Base-by-base conservation (phyloP, 2,888 invertebrate genomes). In the Phengaris alcon region DNA sequence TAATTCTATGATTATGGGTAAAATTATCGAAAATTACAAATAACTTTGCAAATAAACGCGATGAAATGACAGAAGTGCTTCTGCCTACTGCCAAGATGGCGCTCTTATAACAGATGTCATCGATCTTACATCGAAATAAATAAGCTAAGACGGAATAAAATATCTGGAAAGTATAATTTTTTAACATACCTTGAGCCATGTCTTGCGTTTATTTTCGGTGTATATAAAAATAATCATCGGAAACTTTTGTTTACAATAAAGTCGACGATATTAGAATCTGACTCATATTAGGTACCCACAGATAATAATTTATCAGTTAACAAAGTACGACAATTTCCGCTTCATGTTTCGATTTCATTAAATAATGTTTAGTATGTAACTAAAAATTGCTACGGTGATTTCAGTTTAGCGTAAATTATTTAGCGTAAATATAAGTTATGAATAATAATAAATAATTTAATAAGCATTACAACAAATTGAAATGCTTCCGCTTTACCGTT, bases 171-270 rank as follows among this genome's bases (percentile, higher is more conserved):
- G 73, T 77, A 73, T 22, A 68, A 73, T 77, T 77, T 76, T 76
- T 79, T 69, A 74, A 87, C 91, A 84, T 85, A 92, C 92, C 91
- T 80, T 85, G 88, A 52, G 90, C 85, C 92, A 92, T 92, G 48
- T 59, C 69, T 22, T 64, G 10, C 7, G 13, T 52, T 74, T 73
- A 70, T 15, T 59, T 52, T 57, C 52, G 70, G 59, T 69, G 22
- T 75, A 15, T 2, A 48, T 51, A 44, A 15, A 55, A 72, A 76
- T 15, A 68, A 54, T 48, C 76, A 75, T 54, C 51, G 10, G 57
- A 57, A 51, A 22, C 73, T 57, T 54, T 22, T 54, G 52, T 57
- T 75, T 74, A 68, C 68, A 74, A 44, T 52, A 75, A 68, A 73
- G 77, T 74, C 78, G 77, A 79, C 77, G 79, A 78, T 79, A 77